Percentiles rank a stretch among this genome's conserved stretches.
Evolutionary conservation across 2,797 vertebrate species (phyloP).

Genomic region (Avahi laniger): DNA sequence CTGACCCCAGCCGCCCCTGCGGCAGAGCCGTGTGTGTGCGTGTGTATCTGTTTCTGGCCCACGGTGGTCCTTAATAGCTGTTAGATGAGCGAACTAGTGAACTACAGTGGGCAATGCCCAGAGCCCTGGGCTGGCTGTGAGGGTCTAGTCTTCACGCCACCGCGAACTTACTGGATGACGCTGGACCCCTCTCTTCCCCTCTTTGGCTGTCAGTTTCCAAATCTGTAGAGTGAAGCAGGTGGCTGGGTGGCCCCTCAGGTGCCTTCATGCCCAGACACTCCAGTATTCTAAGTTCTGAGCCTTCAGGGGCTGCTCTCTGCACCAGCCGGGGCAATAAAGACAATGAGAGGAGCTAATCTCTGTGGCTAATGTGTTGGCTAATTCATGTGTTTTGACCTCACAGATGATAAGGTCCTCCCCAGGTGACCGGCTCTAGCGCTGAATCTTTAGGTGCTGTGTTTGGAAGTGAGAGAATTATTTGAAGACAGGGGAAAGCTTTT

Average conservation of each 20-base stretch:
- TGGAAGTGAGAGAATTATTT: neutral
- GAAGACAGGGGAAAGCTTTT: neutral
- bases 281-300: neutral
- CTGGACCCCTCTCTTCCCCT: neutral
- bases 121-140: neutral
- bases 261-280: neutral
- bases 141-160: neutral
- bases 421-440: neutral
- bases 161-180: neutral
- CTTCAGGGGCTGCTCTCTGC: neutral
- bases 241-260: neutral
- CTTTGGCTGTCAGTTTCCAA: neutral
- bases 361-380: neutral
- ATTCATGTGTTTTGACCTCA: neutral
- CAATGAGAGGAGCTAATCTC: neutral
- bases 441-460: neutral
- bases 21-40: rapidly evolving
- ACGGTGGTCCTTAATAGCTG: neutral
- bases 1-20: neutral
- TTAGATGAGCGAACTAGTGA: neutral
- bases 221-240: neutral
- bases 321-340: neutral
- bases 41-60: neutral
- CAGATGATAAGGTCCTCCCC: neutral
- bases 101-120: neutral